phyloP scores from a whole-genome alignment of 2,113 vertebrate genomes.

The Centropus unirufus region DNA sequence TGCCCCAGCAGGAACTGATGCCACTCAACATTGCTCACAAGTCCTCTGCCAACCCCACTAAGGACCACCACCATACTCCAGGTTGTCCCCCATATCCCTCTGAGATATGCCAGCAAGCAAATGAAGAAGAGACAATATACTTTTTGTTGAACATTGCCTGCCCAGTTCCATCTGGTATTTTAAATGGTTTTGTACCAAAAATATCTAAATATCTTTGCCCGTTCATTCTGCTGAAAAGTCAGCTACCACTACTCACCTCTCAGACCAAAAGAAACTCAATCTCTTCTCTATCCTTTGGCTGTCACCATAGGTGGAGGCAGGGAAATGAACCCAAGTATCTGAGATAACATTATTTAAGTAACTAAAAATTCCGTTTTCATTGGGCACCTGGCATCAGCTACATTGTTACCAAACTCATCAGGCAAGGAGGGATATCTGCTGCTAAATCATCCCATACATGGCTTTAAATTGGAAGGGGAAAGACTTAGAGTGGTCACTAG shows the following conservation, averaged over 20 bases:
- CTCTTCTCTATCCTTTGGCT: background rate
- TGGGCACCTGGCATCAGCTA: background rate
- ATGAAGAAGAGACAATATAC: fast-evolving
- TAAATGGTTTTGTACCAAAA: background rate
- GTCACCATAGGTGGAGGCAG: background rate
- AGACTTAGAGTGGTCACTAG: no score
- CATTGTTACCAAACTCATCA: background rate
- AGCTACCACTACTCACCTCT: background rate
- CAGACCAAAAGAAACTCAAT: background rate
- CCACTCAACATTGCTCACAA: background rate
- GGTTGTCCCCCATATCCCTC: background rate
- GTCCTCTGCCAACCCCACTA: background rate
- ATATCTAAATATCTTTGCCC: background rate
- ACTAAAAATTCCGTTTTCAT: background rate
- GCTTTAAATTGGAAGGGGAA: no score
- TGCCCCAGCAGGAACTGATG: background rate
- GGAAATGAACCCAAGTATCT: background rate
- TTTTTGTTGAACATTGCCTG: background rate
- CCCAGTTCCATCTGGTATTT: background rate
- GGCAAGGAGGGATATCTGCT: background rate
- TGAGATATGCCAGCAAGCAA: background rate
- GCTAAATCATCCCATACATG: background rate
- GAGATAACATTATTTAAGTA: background rate
- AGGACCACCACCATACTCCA: background rate
- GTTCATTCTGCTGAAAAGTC: background rate